Evolutionary conservation across 2,113 vertebrate genomes (phyloP), one percentile per base, ranked within the genome.

Genomic region (Mormoops blainvillei): DNA sequence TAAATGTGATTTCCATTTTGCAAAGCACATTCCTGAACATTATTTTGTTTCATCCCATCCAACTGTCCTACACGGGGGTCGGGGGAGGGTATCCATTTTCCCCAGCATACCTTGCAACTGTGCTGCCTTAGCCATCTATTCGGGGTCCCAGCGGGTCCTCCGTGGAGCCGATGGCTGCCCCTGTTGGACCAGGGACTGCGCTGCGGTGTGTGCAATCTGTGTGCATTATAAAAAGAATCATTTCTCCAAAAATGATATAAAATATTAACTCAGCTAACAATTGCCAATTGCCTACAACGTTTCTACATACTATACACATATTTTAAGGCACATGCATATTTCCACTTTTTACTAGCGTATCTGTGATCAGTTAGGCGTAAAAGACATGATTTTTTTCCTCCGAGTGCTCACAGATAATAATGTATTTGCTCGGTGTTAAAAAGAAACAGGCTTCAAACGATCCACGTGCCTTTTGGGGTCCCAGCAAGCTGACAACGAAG

Each of bases 71-170:
- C n/a, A 15, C 0, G 9, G 38, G 58, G 58, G 4, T 1, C 24
- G 15, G 38, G 48, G 4, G 5, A 11, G 18, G 20, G 3, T 10
- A 1, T 1, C 24, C 58, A 5, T 48, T 22, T 18, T 8, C 20
- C 24, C 71, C 86, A n/a, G 38, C 8, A 61, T 61, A 26, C 58
- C 58, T 61, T 61, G 24, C 24, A 28, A 11, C 58, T 61, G 58
- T 4, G 38, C 31, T n/a, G 4, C 41, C 36, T 0, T 4, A 1
- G 65, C 0, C 16, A 48, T 4, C 22, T 36, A 19, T 7, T 1
- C 33, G 48, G 16, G 22, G 12, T 63, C 52, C 13, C 2, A 6
- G 7, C 6, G 71, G 58, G 10, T 16, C 56, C 58, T 26, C 10
- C 14, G 8, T 5, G 41, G 19, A 28, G 14, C 5, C 13, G 58